These are phyloP conservation scores for Buceros bicornis DNA, from an alignment of 2,797 vertebrate species.

Conservation along the genomic window DNA sequence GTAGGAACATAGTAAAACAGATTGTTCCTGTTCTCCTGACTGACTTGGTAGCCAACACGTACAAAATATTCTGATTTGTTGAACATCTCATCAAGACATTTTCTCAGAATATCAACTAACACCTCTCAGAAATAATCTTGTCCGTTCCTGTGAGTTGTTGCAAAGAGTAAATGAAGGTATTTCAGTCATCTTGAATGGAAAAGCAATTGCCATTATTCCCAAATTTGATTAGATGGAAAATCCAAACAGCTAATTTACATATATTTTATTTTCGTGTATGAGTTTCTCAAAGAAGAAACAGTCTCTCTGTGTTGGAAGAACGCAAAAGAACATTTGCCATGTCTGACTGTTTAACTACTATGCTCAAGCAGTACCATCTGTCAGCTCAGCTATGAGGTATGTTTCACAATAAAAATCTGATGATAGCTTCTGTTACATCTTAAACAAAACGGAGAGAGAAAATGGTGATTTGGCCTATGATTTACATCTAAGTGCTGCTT, in stretches of 20 bases:
- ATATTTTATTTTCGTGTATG: slow-evolving; percentile 4
- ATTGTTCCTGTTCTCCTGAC: not conserved
- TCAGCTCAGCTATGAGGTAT: not conserved
- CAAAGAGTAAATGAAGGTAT: not conserved
- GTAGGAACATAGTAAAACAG: not conserved
- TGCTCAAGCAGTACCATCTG: slow-evolving; percentile 41
- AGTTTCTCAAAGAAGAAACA: slow-evolving; percentile 16
- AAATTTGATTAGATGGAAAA: slow-evolving; percentile 34
- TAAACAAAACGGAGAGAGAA: not conserved
- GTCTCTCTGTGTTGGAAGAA: slow-evolving; percentile 7
- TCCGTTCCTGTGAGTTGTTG: not conserved
- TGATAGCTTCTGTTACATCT: not conserved
- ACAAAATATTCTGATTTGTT: not conserved
- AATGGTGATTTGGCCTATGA: not conserved
- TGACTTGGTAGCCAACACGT: not conserved
- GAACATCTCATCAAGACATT: not conserved
- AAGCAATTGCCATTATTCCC: not conserved
- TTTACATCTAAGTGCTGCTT: not conserved
- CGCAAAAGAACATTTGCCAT: slow-evolving; percentile 11
- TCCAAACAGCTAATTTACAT: not conserved
- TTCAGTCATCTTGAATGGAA: not conserved
- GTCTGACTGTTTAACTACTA: slow-evolving; percentile 17
- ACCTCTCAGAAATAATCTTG: not conserved
- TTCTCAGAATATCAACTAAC: not conserved
- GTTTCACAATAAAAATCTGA: not conserved